Evolutionary conservation across 2,888 invertebrate species (phyloP).

Genomic region (Parelbella ahira): DNA sequence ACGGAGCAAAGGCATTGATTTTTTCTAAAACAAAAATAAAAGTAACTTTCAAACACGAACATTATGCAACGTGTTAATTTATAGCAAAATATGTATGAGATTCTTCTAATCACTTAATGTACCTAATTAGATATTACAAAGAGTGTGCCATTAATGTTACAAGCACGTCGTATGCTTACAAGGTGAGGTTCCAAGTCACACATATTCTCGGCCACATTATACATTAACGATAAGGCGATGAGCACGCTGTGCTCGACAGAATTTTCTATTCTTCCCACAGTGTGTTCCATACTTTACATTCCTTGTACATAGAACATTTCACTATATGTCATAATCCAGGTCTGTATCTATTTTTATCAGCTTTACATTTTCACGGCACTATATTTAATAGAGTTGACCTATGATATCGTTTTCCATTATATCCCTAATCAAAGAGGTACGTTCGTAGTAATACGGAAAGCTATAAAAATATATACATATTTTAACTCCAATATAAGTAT

Average conservation of each 20-base stretch:
- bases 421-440: no score
- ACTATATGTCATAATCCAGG: no score
- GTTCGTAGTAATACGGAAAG: no score
- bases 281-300: no score
- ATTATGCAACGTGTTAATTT: conserved; percentile 2
- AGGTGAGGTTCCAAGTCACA: conserved; percentile 20
- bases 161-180: conserved; percentile 27
- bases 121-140: conserved; percentile 25
- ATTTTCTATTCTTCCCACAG: conserved; percentile 16
- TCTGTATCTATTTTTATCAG: no score
- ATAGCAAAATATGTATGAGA: conserved; percentile 21
- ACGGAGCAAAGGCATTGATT: no score
- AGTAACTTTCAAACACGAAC: not conserved
- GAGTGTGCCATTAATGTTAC: conserved; percentile 26
- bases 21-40: not conserved
- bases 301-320: no score
- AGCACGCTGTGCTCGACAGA: conserved; percentile 11
- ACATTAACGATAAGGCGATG: conserved; percentile 11
- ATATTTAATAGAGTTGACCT: no score
- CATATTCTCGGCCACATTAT: conserved; percentile 23
- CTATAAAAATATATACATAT: no score
- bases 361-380: no score
- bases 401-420: no score
- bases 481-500: no score
- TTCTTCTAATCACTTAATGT: conserved; percentile 27